Conservation (phyloP, 2,888 invertebrate genomes). For the Vannuccia rotundouncinata region DNA sequence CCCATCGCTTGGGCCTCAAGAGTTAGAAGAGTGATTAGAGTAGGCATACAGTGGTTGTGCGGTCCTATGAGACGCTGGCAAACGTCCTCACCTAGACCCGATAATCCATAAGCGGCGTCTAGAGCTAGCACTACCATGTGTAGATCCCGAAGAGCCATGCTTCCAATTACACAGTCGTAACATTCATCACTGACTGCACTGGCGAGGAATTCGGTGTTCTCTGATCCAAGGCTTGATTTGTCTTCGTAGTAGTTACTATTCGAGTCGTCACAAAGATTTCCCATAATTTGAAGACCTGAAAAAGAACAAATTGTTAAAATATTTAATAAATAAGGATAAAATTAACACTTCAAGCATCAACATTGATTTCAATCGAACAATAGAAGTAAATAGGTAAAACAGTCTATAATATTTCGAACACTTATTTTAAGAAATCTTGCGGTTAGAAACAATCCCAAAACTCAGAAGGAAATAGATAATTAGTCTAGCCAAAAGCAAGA, state of each 20-base stretch:
- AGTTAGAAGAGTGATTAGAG: conserved; percentile 24
- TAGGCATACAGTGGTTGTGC: conserved; percentile 17
- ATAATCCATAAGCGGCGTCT: conserved; percentile 34
- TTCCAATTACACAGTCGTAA: conserved; percentile 27
- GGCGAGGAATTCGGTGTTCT: conserved; percentile 32
- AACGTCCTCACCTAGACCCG: conserved; percentile 1
- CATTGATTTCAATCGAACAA: not conserved
- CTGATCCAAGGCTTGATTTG: not conserved
- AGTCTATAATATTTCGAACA: not conserved
- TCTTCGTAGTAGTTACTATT: conserved; percentile 7
- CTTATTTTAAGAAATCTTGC: no score
- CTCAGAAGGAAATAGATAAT: no score
- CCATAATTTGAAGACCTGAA: conserved; percentile 35
- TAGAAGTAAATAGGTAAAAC: not conserved
- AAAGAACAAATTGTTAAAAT: not conserved
- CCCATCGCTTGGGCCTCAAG: conserved; percentile 37
- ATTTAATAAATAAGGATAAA: not conserved
- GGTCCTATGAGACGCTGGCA: conserved; percentile 18
- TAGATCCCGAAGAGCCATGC: conserved; percentile 30
- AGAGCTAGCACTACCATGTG: conserved; percentile 35
- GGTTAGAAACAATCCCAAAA: no score
- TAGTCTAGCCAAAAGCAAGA: no score
- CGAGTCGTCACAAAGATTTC: conserved; percentile 24
- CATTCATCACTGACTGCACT: conserved; percentile 17
- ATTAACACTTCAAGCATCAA: not conserved